Evolutionary conservation across 2,888 invertebrate species (phyloP).

Genomic region (Diarsia brunnea): DNA sequence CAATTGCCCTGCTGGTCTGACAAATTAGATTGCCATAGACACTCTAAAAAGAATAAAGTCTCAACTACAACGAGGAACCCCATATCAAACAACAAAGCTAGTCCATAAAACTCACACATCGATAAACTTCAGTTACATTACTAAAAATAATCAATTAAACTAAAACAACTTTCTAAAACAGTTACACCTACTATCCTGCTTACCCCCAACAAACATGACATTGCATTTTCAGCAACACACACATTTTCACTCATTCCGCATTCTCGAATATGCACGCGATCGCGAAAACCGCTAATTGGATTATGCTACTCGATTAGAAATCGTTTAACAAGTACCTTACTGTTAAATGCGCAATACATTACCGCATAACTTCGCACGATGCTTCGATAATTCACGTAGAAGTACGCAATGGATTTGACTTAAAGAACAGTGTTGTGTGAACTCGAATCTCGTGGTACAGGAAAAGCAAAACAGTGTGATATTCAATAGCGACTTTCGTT

Average conservation of each 20-base stretch:
- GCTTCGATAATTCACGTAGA: slow-evolving; percentile 9
- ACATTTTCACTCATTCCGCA: slow-evolving; percentile 70
- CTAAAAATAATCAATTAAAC: slow-evolving; percentile 30
- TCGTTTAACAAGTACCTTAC: slow-evolving; percentile 37
- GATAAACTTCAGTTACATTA: background rate
- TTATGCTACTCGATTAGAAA: slow-evolving; percentile 66
- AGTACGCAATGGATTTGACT: slow-evolving; percentile 58
- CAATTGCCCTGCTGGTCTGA: too few species aligned
- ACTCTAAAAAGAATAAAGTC: too few species aligned
- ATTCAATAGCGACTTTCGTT: slow-evolving; percentile 71
- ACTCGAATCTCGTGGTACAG: slow-evolving; percentile 19
- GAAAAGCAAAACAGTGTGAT: slow-evolving; percentile 73
- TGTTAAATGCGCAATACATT: slow-evolving; percentile 58
- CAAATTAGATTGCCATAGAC: too few species aligned
- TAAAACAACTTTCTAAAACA: slow-evolving; percentile 56
- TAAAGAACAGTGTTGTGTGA: slow-evolving; percentile 3
- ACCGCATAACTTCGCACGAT: slow-evolving; percentile 40
- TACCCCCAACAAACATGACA: slow-evolving; percentile 60
- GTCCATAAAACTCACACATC: background rate
- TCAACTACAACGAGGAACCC: too few species aligned
- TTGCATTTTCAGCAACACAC: slow-evolving; percentile 59
- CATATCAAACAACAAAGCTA: too few species aligned
- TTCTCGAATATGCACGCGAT: slow-evolving; percentile 67
- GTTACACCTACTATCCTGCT: slow-evolving; percentile 37
- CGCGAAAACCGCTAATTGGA: slow-evolving; percentile 63